phyloP scores from a whole-genome alignment of 2,888 invertebrate genomes.

The Volucella bombylans region DNA sequence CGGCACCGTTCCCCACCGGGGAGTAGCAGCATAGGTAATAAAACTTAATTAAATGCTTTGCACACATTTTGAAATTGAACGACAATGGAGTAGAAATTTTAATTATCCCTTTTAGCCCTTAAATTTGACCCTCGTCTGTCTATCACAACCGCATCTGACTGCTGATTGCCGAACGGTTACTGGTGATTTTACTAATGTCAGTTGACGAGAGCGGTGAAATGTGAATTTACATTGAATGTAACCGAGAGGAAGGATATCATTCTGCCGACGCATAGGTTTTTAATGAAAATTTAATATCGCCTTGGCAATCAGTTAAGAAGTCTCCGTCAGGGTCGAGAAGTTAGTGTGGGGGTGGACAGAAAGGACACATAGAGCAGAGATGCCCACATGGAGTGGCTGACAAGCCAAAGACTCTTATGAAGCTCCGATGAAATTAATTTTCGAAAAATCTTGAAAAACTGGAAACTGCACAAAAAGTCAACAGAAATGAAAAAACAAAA shows the following conservation, averaged over 20 bases:
- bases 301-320: slow-evolving; percentile 48
- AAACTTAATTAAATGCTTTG: slow-evolving; percentile 60
- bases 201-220: slow-evolving; percentile 4
- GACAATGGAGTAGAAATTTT: slow-evolving; percentile 66
- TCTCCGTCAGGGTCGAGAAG: slow-evolving; percentile 1
- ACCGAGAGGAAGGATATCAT: slow-evolving; percentile 44
- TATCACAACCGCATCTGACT: neutral
- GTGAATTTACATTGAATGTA: slow-evolving; percentile 49
- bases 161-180: neutral
- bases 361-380: neutral
- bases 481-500: neutral
- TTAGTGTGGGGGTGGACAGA: neutral
- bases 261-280: slow-evolving; percentile 54
- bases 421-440: neutral
- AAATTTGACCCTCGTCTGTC: slow-evolving; percentile 28
- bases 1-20: neutral
- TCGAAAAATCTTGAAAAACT: no score
- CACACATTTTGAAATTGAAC: slow-evolving; percentile 55
- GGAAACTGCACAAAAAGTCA: no score
- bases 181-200: slow-evolving; percentile 11
- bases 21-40: neutral
- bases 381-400: neutral
- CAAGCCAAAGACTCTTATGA: neutral
- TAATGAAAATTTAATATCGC: slow-evolving; percentile 61
- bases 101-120: slow-evolving; percentile 32